Evolutionary conservation across 2,113 vertebrate species (phyloP), one percentile per base, ranked within the genome.

Genomic region (Caracal caracal): DNA sequence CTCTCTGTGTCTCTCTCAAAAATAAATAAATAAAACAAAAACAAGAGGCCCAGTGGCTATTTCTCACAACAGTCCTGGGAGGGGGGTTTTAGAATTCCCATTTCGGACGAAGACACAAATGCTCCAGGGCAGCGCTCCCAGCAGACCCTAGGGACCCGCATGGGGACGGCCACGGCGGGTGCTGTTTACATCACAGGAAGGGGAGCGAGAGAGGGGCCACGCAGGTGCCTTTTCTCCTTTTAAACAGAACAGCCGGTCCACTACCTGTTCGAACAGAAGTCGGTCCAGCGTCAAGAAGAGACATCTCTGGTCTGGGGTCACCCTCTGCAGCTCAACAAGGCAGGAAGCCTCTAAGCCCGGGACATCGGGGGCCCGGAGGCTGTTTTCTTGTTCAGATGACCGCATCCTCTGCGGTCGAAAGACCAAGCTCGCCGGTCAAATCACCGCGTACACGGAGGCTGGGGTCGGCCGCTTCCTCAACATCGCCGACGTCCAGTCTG

Each of bases 401-500:
- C 10, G 49, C 12, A 33, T 51, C 70, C 56, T 63, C 43, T 56
- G 6, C 0, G 0, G 61, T 33, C 0, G 2, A 20, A 47, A 63
- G 35, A 35, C 20, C 2, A 0, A 76, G 35, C 35, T 11, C 40
- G 2, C 75, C 24, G 0, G 0, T n/a, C 73, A 4, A 5, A 35
- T 13, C 40, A 5, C 13, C 0, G 6, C 1, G 10, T 1, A 0
- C 24, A 30, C 40, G 28, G 5, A 61, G 35, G 22, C 78, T 47
- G 8, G 12, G 15, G 30, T 28, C 79, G 28, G 79, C 73, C 30
- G 5, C 37, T 19, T 63, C 33, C 66, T 82, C 83, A 4, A 12
- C 0, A 1, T 30, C 9, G 0, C 63, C 2, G 0, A n/a, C 1
- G 0, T 10, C 61, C 28, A 11, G 26, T 56, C 56, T 28, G 40